Conservation (phyloP, 2,797 vertebrate species). For the Macrochelys suwanniensis region DNA sequence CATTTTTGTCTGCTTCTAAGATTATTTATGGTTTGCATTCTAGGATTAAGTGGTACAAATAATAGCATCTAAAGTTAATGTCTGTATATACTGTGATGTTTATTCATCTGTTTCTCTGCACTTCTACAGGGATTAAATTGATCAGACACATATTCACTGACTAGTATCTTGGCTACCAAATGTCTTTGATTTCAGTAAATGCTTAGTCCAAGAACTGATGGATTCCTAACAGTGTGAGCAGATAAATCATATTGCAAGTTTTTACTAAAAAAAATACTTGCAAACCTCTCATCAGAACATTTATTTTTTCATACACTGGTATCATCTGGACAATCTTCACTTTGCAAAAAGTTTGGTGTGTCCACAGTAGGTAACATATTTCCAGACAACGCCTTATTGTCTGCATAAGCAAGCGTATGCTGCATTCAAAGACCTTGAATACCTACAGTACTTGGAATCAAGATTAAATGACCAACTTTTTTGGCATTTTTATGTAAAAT, state of each 20-base stretch:
- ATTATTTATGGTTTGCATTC: not conserved
- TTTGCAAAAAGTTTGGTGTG: not conserved
- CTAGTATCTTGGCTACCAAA: not conserved
- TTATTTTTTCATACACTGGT: not conserved
- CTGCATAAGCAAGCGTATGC: conserved; percentile 36
- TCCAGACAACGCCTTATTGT: conserved; percentile 73
- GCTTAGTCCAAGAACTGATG: not conserved
- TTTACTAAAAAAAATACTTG: not conserved
- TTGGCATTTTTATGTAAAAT: conserved; percentile 81
- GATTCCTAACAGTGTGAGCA: accelerated
- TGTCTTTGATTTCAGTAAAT: not conserved
- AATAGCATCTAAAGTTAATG: not conserved
- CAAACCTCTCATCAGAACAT: not conserved
- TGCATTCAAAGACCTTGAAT: conserved; percentile 37
- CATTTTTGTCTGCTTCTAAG: not conserved
- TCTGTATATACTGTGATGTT: not conserved
- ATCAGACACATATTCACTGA: not conserved
- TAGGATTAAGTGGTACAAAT: not conserved
- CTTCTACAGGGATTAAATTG: not conserved
- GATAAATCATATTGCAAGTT: not conserved
- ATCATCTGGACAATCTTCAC: conserved; percentile 18
- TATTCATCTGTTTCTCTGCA: not conserved
- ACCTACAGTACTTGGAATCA: conserved; percentile 63
- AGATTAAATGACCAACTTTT: conserved; percentile 80
- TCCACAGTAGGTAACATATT: conserved; percentile 3